phyloP scores from a whole-genome alignment of 2,113 vertebrate species.

The Apodemus sylvaticus region DNA sequence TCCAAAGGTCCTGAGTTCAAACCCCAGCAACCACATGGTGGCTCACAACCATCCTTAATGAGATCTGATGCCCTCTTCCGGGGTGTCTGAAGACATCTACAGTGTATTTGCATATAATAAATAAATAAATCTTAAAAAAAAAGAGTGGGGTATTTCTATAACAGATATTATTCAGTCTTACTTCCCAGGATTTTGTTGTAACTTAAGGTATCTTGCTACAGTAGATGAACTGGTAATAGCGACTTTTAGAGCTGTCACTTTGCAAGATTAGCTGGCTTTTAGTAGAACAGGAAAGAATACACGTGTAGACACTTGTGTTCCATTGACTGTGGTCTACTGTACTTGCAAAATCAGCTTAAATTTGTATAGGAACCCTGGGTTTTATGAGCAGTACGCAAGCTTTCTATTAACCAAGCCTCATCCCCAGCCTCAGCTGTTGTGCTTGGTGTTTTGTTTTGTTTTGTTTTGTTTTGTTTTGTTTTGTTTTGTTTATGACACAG shows the following conservation, averaged over 20 bases:
- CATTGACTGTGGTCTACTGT: slow-evolving; percentile 82
- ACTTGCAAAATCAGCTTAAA: slow-evolving; percentile 85
- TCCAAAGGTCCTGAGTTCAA: no score
- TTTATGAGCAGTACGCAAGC: no score
- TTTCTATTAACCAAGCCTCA: neutral
- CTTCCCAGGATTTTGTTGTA: slow-evolving; percentile 95
- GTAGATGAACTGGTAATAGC: slow-evolving; percentile 91
- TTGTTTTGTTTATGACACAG: neutral
- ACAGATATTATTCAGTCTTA: slow-evolving; percentile 98
- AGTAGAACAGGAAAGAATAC: slow-evolving; percentile 84
- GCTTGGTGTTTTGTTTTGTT: neutral
- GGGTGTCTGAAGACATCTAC: no score
- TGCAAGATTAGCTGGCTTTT: slow-evolving; percentile 86
- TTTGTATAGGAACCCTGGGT: slow-evolving; percentile 82
- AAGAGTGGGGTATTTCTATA: slow-evolving; percentile 95
- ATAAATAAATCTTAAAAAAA: no score
- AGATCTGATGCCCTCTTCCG: no score
- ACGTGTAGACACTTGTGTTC: slow-evolving; percentile 84
- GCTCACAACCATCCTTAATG: no score
- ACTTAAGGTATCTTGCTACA: slow-evolving; percentile 96
- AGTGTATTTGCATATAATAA: no score
- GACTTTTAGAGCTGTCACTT: slow-evolving; percentile 85
- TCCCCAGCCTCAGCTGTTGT: no score
- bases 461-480: neutral
- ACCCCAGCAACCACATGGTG: no score